phyloP scores from a whole-genome alignment of 1,140 invertebrate species.

The Pachypeltis micranthus region DNA sequence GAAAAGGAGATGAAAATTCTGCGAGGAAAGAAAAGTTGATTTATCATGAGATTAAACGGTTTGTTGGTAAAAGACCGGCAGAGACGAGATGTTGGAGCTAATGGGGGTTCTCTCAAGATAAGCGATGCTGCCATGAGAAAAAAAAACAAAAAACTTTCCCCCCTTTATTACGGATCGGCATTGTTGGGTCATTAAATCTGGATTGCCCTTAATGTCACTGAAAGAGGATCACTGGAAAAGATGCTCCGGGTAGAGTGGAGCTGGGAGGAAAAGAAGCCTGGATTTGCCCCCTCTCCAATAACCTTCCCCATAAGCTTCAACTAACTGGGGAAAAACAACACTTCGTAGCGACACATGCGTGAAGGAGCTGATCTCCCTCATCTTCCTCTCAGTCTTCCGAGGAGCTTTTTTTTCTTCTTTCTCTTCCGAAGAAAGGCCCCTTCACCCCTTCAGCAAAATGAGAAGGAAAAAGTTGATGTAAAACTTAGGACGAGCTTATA shows the following conservation, averaged over 20 bases:
- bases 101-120: neutral
- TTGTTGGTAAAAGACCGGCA: neutral
- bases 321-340: neutral
- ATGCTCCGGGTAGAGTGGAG: no score
- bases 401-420: neutral
- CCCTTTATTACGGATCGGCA: slow-evolving; percentile 8
- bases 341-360: neutral
- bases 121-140: neutral
- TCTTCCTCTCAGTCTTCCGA: no score
- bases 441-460: no score
- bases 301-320: neutral
- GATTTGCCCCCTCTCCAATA: neutral
- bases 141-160: neutral
- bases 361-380: neutral
- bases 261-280: neutral
- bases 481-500: no score
- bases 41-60: slow-evolving; percentile 6
- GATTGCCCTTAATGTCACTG: slow-evolving; percentile 9
- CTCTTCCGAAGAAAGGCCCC: no score
- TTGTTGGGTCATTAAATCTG: slow-evolving; percentile 16
- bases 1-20: neutral
- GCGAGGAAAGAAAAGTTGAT: slow-evolving; percentile 2
- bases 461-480: no score
- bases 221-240: neutral
- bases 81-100: no score